These are phyloP conservation scores for Agriotes lineatus DNA, from an alignment of 2,888 invertebrate species.

Conservation along the genomic window DNA sequence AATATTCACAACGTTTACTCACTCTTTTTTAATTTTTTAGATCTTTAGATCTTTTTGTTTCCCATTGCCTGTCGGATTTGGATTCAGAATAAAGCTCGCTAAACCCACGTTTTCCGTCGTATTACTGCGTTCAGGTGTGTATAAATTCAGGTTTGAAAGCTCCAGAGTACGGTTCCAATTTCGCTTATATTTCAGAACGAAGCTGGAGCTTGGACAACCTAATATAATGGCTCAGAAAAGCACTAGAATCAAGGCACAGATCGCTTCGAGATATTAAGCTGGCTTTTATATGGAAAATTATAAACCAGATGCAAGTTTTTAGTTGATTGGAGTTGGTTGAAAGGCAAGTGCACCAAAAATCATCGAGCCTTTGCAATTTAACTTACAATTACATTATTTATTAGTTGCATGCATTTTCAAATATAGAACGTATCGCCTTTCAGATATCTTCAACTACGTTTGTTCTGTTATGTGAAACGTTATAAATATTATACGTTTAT, in stretches of 20 bases:
- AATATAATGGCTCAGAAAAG: neutral
- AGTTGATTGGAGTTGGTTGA: neutral
- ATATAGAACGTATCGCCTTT: too few relatives aligned
- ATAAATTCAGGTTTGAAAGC: constrained; percentile 1
- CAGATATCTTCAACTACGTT: too few relatives aligned
- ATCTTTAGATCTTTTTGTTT: too few relatives aligned
- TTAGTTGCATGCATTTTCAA: too few relatives aligned
- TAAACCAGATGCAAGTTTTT: neutral
- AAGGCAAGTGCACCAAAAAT: too few relatives aligned
- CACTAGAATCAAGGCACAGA: neutral
- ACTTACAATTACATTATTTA: too few relatives aligned
- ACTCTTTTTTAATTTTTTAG: too few relatives aligned
- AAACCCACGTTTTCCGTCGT: neutral
- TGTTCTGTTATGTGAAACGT: too few relatives aligned
- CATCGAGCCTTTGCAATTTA: too few relatives aligned
- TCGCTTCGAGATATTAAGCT: neutral
- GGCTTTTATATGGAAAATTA: neutral
- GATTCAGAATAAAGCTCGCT: neutral
- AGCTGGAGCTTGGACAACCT: neutral
- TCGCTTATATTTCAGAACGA: neutral
- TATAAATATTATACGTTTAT: too few relatives aligned
- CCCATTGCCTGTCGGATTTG: neutral
- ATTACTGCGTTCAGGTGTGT: neutral
- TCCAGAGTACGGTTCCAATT: neutral
- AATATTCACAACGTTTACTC: too few relatives aligned